A percentile compares a stretch with the other conserved stretches of the same genome.
These are phyloP conservation scores for Exocentrus adspersus DNA, from an alignment of 2,888 invertebrate species.

Conservation along the genomic window DNA sequence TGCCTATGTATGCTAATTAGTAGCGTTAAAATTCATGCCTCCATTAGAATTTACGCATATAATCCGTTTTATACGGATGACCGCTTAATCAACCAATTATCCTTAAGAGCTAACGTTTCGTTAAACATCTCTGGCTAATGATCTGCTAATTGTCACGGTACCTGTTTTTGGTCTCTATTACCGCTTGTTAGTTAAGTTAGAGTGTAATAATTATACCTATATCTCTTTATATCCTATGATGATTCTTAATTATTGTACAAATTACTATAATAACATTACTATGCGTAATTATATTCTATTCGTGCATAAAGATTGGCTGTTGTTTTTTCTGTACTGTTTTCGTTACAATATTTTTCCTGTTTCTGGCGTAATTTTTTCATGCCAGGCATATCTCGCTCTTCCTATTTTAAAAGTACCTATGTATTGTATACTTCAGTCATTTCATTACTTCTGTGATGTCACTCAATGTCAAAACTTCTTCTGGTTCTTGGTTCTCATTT, in stretches of 20 bases:
- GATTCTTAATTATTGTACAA: background rate
- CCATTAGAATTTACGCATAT: conserved; percentile 4
- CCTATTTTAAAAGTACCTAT: too few species aligned
- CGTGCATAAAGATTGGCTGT: too few species aligned
- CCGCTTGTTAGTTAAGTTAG: conserved; percentile 2
- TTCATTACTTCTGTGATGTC: too few species aligned
- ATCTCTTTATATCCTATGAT: background rate
- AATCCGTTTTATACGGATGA: conserved; percentile 18
- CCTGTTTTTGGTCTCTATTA: conserved; percentile 21
- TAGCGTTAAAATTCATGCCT: conserved; percentile 12
- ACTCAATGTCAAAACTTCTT: too few species aligned
- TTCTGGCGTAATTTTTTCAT: too few species aligned
- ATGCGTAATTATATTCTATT: too few species aligned
- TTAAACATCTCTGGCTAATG: conserved; percentile 39
- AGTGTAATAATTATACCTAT: conserved; percentile 22
- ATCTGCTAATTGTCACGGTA: conserved; percentile 36
- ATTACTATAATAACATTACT: too few species aligned
- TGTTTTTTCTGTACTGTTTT: too few species aligned
- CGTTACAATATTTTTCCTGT: too few species aligned
- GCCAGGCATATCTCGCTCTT: too few species aligned
- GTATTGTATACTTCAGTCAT: too few species aligned
- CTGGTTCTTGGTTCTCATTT: too few species aligned
- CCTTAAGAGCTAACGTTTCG: conserved; percentile 37
- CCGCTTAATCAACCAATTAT: conserved; percentile 34
- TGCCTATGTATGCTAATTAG: background rate